Evolutionary conservation across 1,140 invertebrate genomes (phyloP).

Genomic region (Leptonema lineaticorne): DNA sequence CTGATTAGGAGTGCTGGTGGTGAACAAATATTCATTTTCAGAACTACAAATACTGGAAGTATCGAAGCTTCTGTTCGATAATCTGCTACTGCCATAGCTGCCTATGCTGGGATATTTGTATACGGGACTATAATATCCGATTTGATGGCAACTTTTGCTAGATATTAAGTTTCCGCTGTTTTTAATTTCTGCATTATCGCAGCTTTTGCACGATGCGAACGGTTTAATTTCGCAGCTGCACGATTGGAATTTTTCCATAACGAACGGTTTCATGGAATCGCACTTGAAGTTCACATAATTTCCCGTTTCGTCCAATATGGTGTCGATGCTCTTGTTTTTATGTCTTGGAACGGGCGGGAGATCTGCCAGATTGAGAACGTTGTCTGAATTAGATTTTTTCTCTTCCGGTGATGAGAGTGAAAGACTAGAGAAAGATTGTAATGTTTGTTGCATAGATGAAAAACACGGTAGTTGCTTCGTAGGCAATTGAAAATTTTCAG

Average conservation of each 20-base stretch:
- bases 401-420: constrained; percentile 29
- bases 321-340: constrained; percentile 40
- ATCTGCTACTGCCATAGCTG: constrained; percentile 45
- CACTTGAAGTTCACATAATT: constrained; percentile 41
- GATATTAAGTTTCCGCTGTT: constrained; percentile 32
- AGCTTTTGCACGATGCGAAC: constrained; percentile 31
- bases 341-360: constrained; percentile 20
- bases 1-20: constrained; percentile 39
- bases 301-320: constrained; percentile 36
- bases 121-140: constrained; percentile 53
- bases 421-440: constrained; percentile 40
- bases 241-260: constrained; percentile 36
- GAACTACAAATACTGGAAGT: constrained; percentile 37
- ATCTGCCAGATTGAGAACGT: constrained; percentile 32
- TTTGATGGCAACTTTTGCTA: constrained; percentile 41
- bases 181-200: constrained; percentile 24
- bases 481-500: constrained; percentile 38
- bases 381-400: constrained; percentile 39
- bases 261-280: constrained; percentile 34
- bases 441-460: constrained; percentile 36
- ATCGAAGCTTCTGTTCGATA: constrained; percentile 36
- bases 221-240: constrained; percentile 35
- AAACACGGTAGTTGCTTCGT: constrained; percentile 37
- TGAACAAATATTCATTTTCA: constrained; percentile 36
- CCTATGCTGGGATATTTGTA: constrained; percentile 57